Conservation (phyloP, 2,113 vertebrate genomes). For the Engraulis encrasicolus region DNA sequence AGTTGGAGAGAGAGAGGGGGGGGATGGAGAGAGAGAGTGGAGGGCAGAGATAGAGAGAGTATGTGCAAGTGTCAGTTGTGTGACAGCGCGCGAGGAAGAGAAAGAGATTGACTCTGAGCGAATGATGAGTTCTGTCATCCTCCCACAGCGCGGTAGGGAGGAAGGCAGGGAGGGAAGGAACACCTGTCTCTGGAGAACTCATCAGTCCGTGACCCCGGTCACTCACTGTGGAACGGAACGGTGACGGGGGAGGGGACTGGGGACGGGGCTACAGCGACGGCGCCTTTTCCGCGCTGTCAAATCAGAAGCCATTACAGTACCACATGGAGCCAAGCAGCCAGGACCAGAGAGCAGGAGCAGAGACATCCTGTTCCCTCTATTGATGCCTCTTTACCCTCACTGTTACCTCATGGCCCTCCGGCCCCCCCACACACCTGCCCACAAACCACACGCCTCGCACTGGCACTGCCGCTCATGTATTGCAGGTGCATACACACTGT, state of each 20-base stretch:
- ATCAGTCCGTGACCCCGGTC: constrained; percentile 27
- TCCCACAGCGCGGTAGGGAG: not conserved
- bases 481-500: no score
- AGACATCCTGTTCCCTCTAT: not conserved
- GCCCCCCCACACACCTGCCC: not conserved
- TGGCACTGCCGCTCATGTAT: no score
- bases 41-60: not conserved
- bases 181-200: constrained; percentile 32
- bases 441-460: not conserved
- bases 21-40: no score
- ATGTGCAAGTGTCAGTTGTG: no score
- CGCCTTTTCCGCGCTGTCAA: not conserved
- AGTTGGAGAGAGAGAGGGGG: not conserved
- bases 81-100: constrained; percentile 29
- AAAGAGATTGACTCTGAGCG: constrained; percentile 30
- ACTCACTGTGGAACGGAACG: no score
- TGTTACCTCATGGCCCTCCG: not conserved
- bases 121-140: constrained; percentile 25
- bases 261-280: no score
- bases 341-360: not conserved
- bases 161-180: not conserved
- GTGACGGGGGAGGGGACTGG: no score
- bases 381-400: constrained; percentile 9
- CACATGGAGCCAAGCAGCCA: not conserved
- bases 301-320: constrained; percentile 4